Evolutionary conservation across 2,113 vertebrate genomes (phyloP).

Genomic region (Pelecanus crispus): DNA sequence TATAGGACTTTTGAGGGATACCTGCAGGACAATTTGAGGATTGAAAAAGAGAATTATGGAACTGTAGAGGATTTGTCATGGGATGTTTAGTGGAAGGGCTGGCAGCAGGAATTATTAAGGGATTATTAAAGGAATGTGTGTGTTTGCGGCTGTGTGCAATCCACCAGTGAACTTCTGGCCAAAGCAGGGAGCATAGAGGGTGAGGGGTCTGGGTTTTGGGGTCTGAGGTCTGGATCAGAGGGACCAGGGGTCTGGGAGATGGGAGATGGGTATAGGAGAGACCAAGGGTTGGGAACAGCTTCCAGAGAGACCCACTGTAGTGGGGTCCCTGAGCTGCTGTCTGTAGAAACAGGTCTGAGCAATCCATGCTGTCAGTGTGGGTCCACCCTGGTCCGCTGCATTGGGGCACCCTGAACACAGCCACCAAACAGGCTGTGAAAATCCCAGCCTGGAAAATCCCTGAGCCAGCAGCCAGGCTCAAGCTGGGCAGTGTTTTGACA

Average conservation of each 20-base stretch:
- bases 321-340: no score
- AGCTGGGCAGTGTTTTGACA: background rate
- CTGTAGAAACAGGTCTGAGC: background rate
- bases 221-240: background rate
- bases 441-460: background rate
- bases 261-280: background rate
- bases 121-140: background rate
- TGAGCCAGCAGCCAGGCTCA: background rate
- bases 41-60: background rate
- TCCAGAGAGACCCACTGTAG: background rate
- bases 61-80: background rate
- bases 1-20: background rate
- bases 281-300: background rate
- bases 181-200: background rate
- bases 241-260: no score
- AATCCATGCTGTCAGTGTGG: background rate
- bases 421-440: background rate
- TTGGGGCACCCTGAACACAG: background rate
- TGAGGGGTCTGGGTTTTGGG: background rate
- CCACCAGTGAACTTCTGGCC: background rate
- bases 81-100: background rate
- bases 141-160: background rate
- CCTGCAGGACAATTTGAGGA: background rate
- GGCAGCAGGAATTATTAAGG: background rate
- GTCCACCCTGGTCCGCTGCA: rapidly evolving